Evolutionary conservation across 1,140 invertebrate genomes (phyloP).

Genomic region (Caenorhabditis inopinata): DNA sequence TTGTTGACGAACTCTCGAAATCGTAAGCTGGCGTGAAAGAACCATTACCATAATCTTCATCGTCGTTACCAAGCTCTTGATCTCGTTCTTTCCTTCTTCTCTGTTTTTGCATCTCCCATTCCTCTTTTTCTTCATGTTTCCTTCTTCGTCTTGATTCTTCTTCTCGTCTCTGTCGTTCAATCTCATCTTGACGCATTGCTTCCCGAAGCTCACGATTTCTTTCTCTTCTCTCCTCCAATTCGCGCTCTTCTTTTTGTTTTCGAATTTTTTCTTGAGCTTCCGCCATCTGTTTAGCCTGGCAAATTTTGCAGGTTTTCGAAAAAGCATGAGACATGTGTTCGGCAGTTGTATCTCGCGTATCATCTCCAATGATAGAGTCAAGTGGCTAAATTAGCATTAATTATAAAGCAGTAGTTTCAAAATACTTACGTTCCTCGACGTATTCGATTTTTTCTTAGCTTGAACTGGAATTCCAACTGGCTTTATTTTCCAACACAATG

Average conservation of each 20-base stretch:
- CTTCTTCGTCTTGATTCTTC: background rate
- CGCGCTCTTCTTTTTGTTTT: background rate
- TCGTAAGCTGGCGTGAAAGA: background rate
- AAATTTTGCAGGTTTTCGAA: background rate
- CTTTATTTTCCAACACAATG: background rate
- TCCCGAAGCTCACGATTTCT: background rate
- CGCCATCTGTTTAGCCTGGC: background rate
- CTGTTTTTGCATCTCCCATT: background rate
- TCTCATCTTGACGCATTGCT: background rate
- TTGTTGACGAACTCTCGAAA: background rate
- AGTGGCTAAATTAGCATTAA: no score
- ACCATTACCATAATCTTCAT: background rate
- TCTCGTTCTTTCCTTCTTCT: background rate
- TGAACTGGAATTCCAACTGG: background rate
- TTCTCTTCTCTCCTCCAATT: background rate
- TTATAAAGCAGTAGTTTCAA: no score
- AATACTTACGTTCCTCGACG: background rate
- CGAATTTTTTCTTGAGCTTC: background rate
- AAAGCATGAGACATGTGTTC: conserved; percentile 15
- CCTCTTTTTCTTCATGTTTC: background rate
- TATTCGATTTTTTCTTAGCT: background rate
- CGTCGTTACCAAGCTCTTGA: background rate
- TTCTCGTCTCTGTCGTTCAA: background rate
- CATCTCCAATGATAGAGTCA: background rate
- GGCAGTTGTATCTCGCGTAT: background rate